Evolutionary conservation across 2,888 invertebrate genomes (phyloP).

Genomic region (Carabus problematicus): DNA sequence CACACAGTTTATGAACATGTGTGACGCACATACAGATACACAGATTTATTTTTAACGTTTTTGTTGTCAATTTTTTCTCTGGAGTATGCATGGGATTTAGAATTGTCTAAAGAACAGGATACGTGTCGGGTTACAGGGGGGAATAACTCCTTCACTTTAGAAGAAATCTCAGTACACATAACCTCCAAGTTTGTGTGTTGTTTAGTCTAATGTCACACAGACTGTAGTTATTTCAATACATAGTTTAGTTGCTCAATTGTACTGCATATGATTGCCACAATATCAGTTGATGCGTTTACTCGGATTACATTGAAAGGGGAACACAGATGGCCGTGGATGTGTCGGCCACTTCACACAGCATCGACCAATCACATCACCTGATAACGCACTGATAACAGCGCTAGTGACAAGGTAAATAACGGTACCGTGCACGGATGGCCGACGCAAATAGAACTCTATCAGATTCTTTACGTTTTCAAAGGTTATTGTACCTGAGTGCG

Average conservation of each 20-base stretch:
- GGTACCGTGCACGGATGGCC: not conserved
- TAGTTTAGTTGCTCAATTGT: no score
- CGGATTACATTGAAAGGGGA: constrained; percentile 7
- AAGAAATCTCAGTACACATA: no score
- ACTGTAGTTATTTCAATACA: no score
- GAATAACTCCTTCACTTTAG: no score
- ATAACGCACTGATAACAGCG: constrained; percentile 34
- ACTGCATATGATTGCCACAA: no score
- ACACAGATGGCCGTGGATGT: constrained; percentile 26
- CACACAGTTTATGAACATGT: constrained; percentile 16
- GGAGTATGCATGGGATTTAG: constrained; percentile 25
- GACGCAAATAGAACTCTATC: no score
- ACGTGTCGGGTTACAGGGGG: constrained; percentile 26
- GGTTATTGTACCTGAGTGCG: no score
- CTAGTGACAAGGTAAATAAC: constrained; percentile 21
- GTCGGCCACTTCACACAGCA: constrained; percentile 34
- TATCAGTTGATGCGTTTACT: no score
- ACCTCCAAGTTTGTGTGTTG: no score
- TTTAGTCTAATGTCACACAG: no score
- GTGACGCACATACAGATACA: constrained; percentile 44
- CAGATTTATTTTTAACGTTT: constrained; percentile 50
- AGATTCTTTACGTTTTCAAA: no score
- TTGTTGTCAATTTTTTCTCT: constrained; percentile 24
- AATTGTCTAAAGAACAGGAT: constrained; percentile 34
- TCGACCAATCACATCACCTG: constrained; percentile 37